Base-by-base conservation (phyloP, 2,888 invertebrate genomes). In the Hipparchia semele region DNA sequence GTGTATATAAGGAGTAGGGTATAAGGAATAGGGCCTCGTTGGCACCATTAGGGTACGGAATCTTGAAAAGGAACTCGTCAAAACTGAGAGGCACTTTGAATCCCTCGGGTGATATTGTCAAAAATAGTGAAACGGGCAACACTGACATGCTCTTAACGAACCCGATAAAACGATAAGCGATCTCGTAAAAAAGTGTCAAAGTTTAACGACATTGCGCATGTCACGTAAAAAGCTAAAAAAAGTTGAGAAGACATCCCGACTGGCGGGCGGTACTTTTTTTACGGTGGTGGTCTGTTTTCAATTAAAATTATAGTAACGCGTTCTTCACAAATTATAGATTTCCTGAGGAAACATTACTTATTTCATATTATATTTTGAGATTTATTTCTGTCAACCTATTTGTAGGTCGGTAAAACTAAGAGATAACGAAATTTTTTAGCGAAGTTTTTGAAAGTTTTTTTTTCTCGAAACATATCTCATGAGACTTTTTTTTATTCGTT, bases 331-430 rank as follows among this genome's bases (percentile, higher is more conserved):
- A 90, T 90, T 87, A 84, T 80, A 83, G 76, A 84, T 89, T 86
- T 92, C 92, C 92, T 90, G 81, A 90, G 92, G 92, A 92, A 86
- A 87, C 83, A 83, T 81, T 84, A 83, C 83, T 86, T 86, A 79
- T 78, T 58, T 4, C 0, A 49, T 49, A 49, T 49, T 46, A 70
- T 71, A 65, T 51, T 77, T 78, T 51, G 23, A 8, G 5, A 33
- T 77, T 77, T 77, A 39, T 76, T 74, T 12, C 6, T 39, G 65
- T 39, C 49, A 68, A 68, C 60, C 64, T 62, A 74, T 74, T 72
- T 72, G 74, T 72, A 72, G 66, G 60, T 60, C 65, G 59, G 64
- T 58, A 53, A 53, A 23, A 23, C 23, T 51, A 6, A 7, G 10
- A 59, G 65, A 72, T 73, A 60, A 62, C 46, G 46, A 64, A 8